Conservation (phyloP, 23 tunicate species). For the Ciona savignyi region DNA sequence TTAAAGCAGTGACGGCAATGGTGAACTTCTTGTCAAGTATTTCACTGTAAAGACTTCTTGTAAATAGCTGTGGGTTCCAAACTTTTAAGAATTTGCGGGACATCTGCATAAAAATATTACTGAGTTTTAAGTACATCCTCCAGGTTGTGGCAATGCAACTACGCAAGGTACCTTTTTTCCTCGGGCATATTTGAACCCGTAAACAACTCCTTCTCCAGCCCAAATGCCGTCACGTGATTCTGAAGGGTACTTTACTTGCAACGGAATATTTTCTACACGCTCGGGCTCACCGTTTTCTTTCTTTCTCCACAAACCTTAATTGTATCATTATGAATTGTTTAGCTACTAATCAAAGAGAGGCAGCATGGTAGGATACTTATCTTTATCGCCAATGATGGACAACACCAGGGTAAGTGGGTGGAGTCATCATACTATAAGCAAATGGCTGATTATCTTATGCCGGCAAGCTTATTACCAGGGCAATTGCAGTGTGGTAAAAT, state of each 20-base stretch:
- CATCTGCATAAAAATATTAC: too few species aligned
- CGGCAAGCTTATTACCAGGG: too few species aligned
- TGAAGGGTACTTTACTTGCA: constrained; percentile 28
- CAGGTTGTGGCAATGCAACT: background rate
- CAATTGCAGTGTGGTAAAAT: too few species aligned
- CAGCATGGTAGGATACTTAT: background rate
- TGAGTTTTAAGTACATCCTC: too few species aligned
- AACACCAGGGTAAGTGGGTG: too few species aligned
- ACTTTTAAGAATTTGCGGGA: constrained; percentile 1
- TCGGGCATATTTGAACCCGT: constrained; percentile 27
- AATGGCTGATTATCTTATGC: too few species aligned
- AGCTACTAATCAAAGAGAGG: background rate
- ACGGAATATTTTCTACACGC: constrained; percentile 19
- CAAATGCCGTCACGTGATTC: constrained; percentile 52
- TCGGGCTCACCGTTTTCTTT: constrained; percentile 19
- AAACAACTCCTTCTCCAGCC: constrained; percentile 61
- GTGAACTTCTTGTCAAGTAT: constrained; percentile 41
- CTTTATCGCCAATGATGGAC: too few species aligned
- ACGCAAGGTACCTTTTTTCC: constrained; percentile 8
- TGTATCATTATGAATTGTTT: background rate
- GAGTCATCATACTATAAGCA: too few species aligned
- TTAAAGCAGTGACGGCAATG: constrained; percentile 40
- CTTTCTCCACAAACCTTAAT: constrained; percentile 55
- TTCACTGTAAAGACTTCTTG: constrained; percentile 52
- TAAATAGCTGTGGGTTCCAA: constrained; percentile 33